These are phyloP conservation scores for Xiphorhynchus elegans DNA, from an alignment of 2,113 vertebrate genomes.

Conservation along the genomic window DNA sequence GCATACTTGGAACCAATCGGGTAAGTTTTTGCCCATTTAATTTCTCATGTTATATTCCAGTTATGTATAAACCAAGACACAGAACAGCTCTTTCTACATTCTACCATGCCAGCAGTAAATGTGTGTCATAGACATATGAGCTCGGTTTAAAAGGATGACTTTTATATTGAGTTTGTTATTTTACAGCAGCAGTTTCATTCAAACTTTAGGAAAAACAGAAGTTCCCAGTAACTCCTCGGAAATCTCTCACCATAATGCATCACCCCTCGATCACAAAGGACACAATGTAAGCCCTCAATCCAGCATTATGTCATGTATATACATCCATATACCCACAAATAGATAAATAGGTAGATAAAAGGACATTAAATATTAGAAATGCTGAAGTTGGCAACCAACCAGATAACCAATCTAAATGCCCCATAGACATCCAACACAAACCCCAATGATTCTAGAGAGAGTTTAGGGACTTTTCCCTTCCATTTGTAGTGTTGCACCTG, in stretches of 20 bases:
- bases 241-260: not conserved
- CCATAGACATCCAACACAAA: not conserved
- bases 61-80: not conserved
- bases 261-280: not conserved
- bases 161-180: not conserved
- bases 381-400: not conserved
- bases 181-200: not conserved
- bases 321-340: not conserved
- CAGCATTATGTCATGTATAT: not conserved
- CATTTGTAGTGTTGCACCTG: not conserved
- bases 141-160: not conserved
- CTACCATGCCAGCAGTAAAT: not conserved
- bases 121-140: fast-evolving
- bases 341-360: not conserved
- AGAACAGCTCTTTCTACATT: not conserved
- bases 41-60: not conserved
- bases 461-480: not conserved
- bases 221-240: not conserved
- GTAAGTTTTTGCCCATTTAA: not conserved
- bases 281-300: not conserved
- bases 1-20: fast-evolving
- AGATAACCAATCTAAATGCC: not conserved
- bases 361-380: not conserved
- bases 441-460: not conserved
- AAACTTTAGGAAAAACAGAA: not conserved